Evolutionary conservation across 2,113 vertebrate genomes (phyloP).

Genomic region (Tretioscincus oriximinensis): DNA sequence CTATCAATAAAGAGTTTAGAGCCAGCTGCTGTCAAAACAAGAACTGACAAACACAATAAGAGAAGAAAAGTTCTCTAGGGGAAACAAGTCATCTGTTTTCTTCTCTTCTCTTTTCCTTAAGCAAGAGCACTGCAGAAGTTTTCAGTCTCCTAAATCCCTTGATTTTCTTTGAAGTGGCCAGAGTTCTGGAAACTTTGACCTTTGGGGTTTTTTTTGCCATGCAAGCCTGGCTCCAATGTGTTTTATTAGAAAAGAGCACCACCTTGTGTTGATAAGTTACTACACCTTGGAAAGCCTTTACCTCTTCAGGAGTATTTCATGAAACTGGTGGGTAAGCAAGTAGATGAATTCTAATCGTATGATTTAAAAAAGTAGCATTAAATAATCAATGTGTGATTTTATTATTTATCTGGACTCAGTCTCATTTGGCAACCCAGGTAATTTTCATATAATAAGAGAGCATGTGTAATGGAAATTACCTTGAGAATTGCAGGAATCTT

Average conservation of each 20-base stretch:
- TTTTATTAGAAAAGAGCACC: conserved; percentile 77
- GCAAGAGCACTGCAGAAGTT: not conserved
- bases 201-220: conserved; percentile 24
- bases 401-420: not conserved
- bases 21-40: conserved; percentile 11
- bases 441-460: too few species aligned
- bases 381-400: not conserved
- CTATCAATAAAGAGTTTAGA: conserved; percentile 1
- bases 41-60: not conserved
- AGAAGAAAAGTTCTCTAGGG: not conserved
- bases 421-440: too few species aligned
- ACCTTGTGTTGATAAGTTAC: conserved; percentile 69
- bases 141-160: not conserved
- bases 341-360: not conserved
- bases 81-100: not conserved
- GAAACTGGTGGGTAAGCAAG: not conserved
- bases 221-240: conserved; percentile 15
- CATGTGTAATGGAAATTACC: too few species aligned
- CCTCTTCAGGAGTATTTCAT: fast-evolving
- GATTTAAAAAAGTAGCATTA: not conserved
- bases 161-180: not conserved
- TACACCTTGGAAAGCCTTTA: not conserved
- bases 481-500: too few species aligned
- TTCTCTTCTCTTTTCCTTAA: not conserved
- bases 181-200: not conserved